Conservation (phyloP, 2,113 vertebrate genomes). For the Pelusios castaneus region DNA sequence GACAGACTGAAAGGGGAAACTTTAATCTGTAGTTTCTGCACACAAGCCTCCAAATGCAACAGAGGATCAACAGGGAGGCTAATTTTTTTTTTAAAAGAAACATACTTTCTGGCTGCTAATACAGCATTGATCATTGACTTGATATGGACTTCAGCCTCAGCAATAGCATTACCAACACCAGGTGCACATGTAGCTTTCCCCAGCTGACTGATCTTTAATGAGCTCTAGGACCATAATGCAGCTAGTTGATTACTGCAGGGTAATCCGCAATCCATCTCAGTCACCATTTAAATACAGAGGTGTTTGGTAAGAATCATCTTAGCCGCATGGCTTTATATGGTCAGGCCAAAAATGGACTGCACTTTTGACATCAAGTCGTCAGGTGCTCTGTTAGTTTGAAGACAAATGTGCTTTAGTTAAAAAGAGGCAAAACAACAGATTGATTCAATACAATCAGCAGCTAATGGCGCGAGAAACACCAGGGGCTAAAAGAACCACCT, state of each 20-base stretch:
- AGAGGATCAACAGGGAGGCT: not conserved
- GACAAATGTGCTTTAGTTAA: not conserved
- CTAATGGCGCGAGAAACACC: not conserved
- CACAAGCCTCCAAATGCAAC: not conserved
- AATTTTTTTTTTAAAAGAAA: not conserved
- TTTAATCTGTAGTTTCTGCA: not conserved
- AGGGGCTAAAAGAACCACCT: not conserved
- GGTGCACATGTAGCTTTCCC: not conserved
- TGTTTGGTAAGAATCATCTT: not conserved
- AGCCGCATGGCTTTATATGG: not conserved
- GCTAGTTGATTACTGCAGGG: not conserved
- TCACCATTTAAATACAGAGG: not conserved
- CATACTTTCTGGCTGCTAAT: not conserved
- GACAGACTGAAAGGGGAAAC: not conserved
- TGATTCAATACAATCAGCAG: not conserved
- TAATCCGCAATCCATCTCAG: not conserved
- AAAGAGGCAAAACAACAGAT: not conserved
- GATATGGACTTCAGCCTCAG: not conserved
- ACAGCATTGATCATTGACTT: not conserved
- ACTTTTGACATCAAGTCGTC: not conserved
- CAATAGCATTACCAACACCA: not conserved
- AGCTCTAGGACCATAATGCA: not conserved
- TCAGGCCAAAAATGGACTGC: not conserved
- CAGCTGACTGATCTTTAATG: not conserved
- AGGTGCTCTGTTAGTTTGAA: not conserved